Evolutionary conservation across 1,140 invertebrate species (phyloP).

Genomic region (Ptiloglossa arizonensis): DNA sequence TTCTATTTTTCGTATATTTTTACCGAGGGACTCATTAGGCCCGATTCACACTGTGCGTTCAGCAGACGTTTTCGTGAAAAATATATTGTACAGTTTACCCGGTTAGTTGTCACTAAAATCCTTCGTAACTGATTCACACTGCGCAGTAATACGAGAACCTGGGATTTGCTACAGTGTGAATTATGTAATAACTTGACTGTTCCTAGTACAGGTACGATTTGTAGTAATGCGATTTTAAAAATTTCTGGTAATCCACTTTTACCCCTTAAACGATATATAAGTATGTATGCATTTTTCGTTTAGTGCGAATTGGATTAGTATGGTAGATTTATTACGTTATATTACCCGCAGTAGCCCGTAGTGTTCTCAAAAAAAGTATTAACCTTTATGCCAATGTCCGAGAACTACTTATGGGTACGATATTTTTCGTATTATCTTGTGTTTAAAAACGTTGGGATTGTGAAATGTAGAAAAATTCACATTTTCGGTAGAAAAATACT

Average conservation of each 20-base stretch:
- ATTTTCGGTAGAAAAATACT: too few species aligned
- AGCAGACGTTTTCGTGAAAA: not conserved
- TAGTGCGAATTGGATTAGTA: conserved; percentile 18
- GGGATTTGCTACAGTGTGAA: not conserved
- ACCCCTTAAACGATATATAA: not conserved
- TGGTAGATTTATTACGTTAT: not conserved
- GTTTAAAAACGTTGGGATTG: too few species aligned
- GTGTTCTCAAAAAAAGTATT: conserved; percentile 14
- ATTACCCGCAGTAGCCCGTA: not conserved
- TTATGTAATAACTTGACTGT: not conserved
- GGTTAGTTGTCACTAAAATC: not conserved
- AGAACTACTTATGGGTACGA: not conserved
- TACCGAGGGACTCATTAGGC: too few species aligned
- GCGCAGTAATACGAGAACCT: not conserved
- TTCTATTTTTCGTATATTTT: not conserved
- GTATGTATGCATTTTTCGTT: conserved; percentile 13
- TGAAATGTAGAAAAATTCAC: too few species aligned
- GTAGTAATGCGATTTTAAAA: not conserved
- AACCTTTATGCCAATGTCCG: not conserved
- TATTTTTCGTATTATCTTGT: not conserved
- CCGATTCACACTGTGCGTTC: conserved; percentile 1
- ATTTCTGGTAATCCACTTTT: not conserved
- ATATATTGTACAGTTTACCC: conserved; percentile 1
- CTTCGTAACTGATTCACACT: not conserved
- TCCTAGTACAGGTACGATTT: not conserved